phyloP scores from a whole-genome alignment of 2,888 invertebrate genomes.

The Pandemis corylana region DNA sequence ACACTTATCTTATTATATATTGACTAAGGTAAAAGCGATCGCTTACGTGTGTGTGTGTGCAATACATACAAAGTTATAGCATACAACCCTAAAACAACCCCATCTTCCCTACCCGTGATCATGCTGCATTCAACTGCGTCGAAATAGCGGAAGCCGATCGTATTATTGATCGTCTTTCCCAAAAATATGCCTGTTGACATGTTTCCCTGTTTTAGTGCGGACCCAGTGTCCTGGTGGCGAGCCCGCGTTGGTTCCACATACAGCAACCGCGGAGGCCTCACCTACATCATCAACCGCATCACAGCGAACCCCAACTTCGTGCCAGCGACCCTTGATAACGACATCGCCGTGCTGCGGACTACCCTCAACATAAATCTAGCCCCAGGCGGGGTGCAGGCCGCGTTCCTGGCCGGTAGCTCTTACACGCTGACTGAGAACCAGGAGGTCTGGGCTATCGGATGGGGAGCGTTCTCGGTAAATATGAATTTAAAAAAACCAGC shows the following conservation, averaged over 20 bases:
- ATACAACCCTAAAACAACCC: no score
- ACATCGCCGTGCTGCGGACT: constrained; percentile 67
- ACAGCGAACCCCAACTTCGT: constrained; percentile 59
- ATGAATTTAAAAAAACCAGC: neutral
- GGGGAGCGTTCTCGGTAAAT: constrained; percentile 67
- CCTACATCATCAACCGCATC: constrained; percentile 61
- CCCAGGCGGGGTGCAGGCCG: constrained; percentile 54
- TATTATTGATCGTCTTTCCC: no score
- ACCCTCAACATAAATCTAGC: constrained; percentile 50
- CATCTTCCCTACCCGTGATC: no score
- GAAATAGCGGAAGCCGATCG: no score
- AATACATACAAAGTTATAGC: no score
- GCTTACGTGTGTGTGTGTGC: no score
- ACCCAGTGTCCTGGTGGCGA: constrained; percentile 63
- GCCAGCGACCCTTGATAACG: constrained; percentile 51
- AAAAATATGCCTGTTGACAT: neutral
- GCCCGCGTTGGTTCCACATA: constrained; percentile 64
- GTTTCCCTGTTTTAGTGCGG: constrained; percentile 24
- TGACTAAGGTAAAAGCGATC: no score
- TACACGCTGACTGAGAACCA: constrained; percentile 55
- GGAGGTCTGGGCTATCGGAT: constrained; percentile 66
- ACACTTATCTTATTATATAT: no score
- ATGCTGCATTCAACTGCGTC: no score
- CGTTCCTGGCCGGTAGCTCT: constrained; percentile 59
- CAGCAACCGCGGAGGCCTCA: constrained; percentile 58